Percentiles rank a stretch among this genome's conserved stretches.
phyloP scores from a whole-genome alignment of 2,797 vertebrate species.

The Acestrorhynchus altus region DNA sequence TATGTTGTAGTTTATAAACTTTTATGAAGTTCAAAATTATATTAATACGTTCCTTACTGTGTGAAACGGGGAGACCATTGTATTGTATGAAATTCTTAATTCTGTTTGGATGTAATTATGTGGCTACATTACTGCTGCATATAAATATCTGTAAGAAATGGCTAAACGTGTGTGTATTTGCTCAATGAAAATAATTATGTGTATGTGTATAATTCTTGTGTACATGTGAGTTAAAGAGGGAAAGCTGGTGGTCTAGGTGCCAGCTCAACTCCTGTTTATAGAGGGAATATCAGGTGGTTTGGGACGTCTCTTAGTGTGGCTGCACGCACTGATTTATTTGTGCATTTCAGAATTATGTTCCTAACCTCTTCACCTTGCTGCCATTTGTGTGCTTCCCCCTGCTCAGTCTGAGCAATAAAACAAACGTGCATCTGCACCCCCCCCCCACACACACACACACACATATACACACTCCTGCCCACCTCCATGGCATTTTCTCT shows the following conservation, averaged over 20 bases:
- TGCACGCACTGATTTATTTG: conserved; percentile 79
- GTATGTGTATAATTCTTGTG: background rate
- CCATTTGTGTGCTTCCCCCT: conserved; percentile 78
- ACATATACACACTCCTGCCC: background rate
- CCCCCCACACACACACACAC: background rate
- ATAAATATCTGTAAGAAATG: too few species aligned
- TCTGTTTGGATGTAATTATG: too few species aligned
- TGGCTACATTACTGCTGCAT: too few species aligned
- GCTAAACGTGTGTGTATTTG: background rate
- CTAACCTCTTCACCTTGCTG: conserved; percentile 77
- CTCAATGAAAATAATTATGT: background rate
- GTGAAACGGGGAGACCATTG: too few species aligned
- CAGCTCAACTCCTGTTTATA: conserved; percentile 66
- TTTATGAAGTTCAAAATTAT: too few species aligned
- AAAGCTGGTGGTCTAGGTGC: conserved; percentile 13
- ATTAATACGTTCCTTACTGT: too few species aligned
- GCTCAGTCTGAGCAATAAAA: conserved; percentile 77
- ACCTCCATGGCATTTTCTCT: conserved; percentile 53
- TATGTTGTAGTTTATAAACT: too few species aligned
- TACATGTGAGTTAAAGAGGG: background rate
- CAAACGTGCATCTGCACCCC: conserved; percentile 57
- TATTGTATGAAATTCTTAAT: too few species aligned
- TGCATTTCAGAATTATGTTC: conserved; percentile 78
- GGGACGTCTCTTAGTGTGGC: conserved; percentile 52
- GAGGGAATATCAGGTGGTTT: conserved; percentile 76